phyloP scores from a whole-genome alignment of 2,797 vertebrate genomes.

The Sylvia borin region DNA sequence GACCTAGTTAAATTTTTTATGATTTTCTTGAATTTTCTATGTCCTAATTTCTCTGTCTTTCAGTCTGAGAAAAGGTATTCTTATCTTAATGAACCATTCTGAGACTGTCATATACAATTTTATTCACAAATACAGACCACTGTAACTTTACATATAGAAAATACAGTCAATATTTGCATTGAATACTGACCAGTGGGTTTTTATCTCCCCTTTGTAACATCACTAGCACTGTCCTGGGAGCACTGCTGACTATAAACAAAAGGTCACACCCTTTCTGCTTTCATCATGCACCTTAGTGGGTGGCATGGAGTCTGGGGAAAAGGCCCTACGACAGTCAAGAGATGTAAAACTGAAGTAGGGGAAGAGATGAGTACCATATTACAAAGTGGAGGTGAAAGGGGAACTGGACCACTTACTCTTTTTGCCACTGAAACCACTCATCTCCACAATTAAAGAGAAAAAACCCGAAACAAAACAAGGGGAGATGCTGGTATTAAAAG shows the following conservation, averaged over 20 bases:
- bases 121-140: background rate
- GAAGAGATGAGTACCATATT: background rate
- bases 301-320: background rate
- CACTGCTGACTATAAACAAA: background rate
- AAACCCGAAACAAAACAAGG: background rate
- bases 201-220: background rate
- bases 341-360: background rate
- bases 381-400: background rate
- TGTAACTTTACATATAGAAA: background rate
- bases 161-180: background rate
- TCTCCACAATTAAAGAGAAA: background rate
- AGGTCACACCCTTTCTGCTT: background rate
- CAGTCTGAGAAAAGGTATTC: background rate
- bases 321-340: background rate
- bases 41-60: background rate
- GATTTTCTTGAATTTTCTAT: background rate
- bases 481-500: background rate
- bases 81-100: background rate
- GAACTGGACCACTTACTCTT: background rate
- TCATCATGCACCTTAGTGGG: background rate
- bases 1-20: background rate
- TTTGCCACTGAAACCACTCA: conserved; percentile 35
- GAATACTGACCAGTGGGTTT: background rate
- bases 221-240: background rate
- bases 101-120: background rate